A percentile compares a stretch with the other conserved stretches of the same genome.
Conservation (phyloP, 2,888 invertebrate genomes). For the Sepiola atlantica region DNA sequence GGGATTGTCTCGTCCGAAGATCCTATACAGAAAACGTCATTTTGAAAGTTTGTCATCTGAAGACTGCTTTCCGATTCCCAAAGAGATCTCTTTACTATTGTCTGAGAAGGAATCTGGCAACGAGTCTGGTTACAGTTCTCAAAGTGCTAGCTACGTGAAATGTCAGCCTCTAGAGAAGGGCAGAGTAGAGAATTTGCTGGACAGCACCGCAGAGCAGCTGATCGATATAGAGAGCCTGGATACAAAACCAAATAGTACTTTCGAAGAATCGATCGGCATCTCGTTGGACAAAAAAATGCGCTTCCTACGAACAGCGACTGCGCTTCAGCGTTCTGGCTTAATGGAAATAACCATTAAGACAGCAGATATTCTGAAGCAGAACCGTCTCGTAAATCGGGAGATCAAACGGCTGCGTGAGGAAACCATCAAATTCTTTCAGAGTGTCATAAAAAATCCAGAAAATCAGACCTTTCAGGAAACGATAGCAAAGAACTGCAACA, state of each 20-base stretch:
- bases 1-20: not conserved
- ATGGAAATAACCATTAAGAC: conserved; percentile 81
- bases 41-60: not conserved
- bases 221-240: conserved; percentile 1
- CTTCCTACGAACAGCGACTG: conserved; percentile 61
- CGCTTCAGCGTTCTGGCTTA: conserved; percentile 75
- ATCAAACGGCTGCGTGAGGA: conserved; percentile 80
- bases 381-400: conserved; percentile 80
- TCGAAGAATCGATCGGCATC: conserved; percentile 8
- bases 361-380: conserved; percentile 80
- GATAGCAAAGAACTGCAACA: not conserved
- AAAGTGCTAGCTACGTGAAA: conserved; percentile 11
- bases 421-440: conserved; percentile 80
- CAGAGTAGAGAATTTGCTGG: not conserved
- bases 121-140: conserved; percentile 42
- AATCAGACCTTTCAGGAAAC: conserved; percentile 51
- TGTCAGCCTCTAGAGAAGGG: not conserved
- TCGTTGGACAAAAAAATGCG: conserved; percentile 54
- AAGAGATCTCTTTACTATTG: not conserved
- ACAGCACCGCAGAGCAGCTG: not conserved
- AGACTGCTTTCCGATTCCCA: not conserved
- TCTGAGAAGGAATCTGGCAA: conserved; percentile 36
- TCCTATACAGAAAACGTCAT: not conserved
- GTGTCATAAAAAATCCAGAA: conserved; percentile 78
- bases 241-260: not conserved